These are phyloP conservation scores for Leucoraja ocellata DNA, from an alignment of 2,797 vertebrate genomes.

Conservation along the genomic window DNA sequence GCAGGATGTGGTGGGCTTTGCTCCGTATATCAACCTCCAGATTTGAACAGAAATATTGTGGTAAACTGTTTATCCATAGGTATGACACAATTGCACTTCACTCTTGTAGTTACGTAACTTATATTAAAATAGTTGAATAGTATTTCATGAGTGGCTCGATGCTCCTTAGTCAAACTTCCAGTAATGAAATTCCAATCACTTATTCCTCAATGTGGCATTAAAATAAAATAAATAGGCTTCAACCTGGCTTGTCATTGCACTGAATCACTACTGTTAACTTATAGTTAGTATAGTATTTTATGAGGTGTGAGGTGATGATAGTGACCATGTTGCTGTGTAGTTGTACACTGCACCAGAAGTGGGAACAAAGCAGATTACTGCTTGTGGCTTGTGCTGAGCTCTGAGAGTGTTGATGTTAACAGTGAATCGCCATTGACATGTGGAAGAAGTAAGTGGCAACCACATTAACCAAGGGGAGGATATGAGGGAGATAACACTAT, in stretches of 20 bases:
- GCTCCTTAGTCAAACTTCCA: conserved; percentile 18
- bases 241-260: background rate
- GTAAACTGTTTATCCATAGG: background rate
- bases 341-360: background rate
- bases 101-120: conserved; percentile 1
- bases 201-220: background rate
- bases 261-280: background rate
- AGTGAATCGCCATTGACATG: background rate
- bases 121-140: conserved; percentile 20
- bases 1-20: conserved; percentile 82
- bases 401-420: background rate
- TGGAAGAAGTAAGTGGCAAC: background rate
- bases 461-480: background rate
- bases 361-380: background rate
- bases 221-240: background rate
- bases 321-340: background rate
- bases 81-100: background rate
- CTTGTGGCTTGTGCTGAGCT: background rate
- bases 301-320: background rate
- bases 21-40: conserved; percentile 93
- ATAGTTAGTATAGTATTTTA: background rate
- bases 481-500: no score
- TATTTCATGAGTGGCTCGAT: background rate
- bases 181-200: background rate
- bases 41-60: conserved; percentile 60